These are phyloP conservation scores for Lophius americanus DNA, from an alignment of 2,797 vertebrate genomes.

Conservation along the genomic window DNA sequence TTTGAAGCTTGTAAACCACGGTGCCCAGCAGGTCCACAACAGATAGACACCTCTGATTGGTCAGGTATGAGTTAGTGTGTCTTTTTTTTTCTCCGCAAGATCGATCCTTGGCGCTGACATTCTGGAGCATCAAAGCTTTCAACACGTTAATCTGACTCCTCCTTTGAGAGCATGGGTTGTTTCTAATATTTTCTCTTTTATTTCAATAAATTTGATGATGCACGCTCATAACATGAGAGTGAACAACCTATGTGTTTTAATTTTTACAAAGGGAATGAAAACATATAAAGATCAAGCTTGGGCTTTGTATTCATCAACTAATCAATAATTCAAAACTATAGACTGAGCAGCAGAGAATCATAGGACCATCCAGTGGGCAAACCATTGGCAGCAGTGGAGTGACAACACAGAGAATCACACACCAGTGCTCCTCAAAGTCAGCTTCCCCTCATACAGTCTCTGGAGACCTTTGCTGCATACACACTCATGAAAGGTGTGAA, in stretches of 20 bases:
- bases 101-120: conserved; percentile 92
- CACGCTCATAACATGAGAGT: conserved; percentile 53
- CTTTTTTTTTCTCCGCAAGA: conserved; percentile 81
- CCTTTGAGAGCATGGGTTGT: conserved; percentile 88
- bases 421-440: conserved; percentile 92
- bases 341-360: conserved; percentile 51
- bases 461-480: conserved; percentile 83
- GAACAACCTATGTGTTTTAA: conserved; percentile 42
- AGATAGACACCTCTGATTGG: conserved; percentile 92
- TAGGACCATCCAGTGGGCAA: conserved; percentile 48
- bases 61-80: conserved; percentile 83
- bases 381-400: conserved; percentile 86
- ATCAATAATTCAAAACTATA: conserved; percentile 72
- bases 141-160: conserved; percentile 92
- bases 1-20: conserved; percentile 87
- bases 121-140: conserved; percentile 93
- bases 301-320: conserved; percentile 58
- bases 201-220: neutral
- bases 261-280: conserved; percentile 56
- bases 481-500: conserved; percentile 96
- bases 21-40: conserved; percentile 89
- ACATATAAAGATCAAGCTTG: conserved; percentile 55
- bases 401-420: conserved; percentile 84
- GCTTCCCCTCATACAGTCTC: conserved; percentile 83
- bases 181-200: conserved; percentile 73